These are phyloP conservation scores for Apotomis capreana DNA, from an alignment of 2,888 invertebrate species.

Conservation along the genomic window DNA sequence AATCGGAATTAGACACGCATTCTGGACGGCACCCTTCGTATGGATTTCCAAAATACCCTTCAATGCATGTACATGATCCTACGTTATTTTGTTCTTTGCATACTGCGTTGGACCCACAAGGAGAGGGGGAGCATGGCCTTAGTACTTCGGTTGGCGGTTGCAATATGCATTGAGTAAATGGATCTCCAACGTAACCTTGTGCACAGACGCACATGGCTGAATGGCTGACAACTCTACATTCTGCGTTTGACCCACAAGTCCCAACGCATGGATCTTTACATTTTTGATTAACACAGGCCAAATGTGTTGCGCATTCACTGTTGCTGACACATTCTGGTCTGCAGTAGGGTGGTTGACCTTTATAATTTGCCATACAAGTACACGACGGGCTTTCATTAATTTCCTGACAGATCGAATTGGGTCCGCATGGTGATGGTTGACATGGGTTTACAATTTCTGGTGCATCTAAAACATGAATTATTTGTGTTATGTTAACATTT, in stretches of 20 bases:
- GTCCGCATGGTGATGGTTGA: constrained; percentile 91
- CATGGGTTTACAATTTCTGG: constrained; percentile 84
- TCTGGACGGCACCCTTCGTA: constrained; percentile 90
- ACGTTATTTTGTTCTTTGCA: constrained; percentile 87
- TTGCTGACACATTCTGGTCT: constrained; percentile 91
- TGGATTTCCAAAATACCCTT: constrained; percentile 89
- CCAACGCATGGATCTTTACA: constrained; percentile 89
- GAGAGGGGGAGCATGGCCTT: constrained; percentile 87
- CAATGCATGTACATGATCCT: constrained; percentile 87
- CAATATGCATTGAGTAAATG: constrained; percentile 83
- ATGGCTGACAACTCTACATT: constrained; percentile 90
- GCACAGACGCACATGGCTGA: constrained; percentile 91
- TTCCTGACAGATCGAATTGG: constrained; percentile 88
- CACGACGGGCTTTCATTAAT: constrained; percentile 88
- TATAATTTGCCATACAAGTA: constrained; percentile 87
- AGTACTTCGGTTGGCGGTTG: constrained; percentile 77
- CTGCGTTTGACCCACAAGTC: constrained; percentile 88
- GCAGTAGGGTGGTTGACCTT: constrained; percentile 90
- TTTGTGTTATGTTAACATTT: constrained; percentile 2
- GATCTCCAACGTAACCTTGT: constrained; percentile 85
- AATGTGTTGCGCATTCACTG: constrained; percentile 87
- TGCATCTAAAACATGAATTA: constrained; percentile 40
- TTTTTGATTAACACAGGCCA: constrained; percentile 89
- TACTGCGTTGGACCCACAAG: constrained; percentile 88
- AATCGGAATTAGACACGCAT: constrained; percentile 88